These are phyloP conservation scores for Scaptomyza montana DNA, from an alignment of 1,140 invertebrate genomes.

Conservation along the genomic window DNA sequence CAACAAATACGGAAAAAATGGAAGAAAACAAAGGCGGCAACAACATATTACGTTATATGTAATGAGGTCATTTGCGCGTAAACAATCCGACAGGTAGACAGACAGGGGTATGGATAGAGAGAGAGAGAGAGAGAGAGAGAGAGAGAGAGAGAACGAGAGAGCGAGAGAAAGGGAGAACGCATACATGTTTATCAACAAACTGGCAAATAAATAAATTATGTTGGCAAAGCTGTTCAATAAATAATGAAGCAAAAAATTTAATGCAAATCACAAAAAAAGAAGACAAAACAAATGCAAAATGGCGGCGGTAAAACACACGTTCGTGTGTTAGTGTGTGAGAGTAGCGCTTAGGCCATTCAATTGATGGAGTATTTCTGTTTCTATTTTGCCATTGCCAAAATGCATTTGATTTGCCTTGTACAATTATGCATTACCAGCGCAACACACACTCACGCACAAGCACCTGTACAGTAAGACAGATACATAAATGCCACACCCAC, in stretches of 20 bases:
- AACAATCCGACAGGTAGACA: conserved; percentile 62
- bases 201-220: conserved; percentile 78
- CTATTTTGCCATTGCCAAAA: conserved; percentile 33
- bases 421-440: conserved; percentile 29
- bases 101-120: conserved; percentile 2
- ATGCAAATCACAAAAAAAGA: background rate
- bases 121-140: background rate
- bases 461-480: conserved; percentile 3
- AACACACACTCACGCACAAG: conserved; percentile 14
- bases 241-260: conserved; percentile 50
- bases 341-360: conserved; percentile 21
- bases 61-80: conserved; percentile 81
- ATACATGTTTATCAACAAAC: conserved; percentile 76
- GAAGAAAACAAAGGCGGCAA: conserved; percentile 29
- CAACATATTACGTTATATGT: conserved; percentile 75
- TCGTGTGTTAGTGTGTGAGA: conserved; percentile 8
- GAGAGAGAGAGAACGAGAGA: background rate
- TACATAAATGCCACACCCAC: conserved; percentile 61
- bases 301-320: conserved; percentile 36
- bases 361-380: conserved; percentile 9
- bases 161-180: background rate
- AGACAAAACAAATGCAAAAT: conserved; percentile 48
- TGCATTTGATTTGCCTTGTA: conserved; percentile 68
- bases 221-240: conserved; percentile 67
- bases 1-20: conserved; percentile 2